Conservation (phyloP, 2,797 vertebrate species). For the Morus bassanus region DNA sequence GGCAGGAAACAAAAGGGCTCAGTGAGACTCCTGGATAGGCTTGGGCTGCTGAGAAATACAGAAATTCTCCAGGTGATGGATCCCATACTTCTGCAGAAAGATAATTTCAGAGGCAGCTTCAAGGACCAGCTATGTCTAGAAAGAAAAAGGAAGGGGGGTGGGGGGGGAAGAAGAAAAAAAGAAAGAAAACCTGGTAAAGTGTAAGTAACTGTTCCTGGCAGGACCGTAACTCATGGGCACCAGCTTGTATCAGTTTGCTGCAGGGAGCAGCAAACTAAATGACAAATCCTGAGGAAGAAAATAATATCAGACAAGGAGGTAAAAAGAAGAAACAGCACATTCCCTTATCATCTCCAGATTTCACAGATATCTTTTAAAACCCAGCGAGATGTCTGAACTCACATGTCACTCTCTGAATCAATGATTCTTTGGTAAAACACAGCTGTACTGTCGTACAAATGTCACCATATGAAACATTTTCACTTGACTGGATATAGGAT, state of each 20-base stretch:
- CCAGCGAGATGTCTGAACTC: neutral
- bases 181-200: neutral
- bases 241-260: neutral
- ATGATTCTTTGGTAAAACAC: neutral
- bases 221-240: neutral
- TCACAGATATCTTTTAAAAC: neutral
- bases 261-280: neutral
- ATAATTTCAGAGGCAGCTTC: neutral
- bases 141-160: neutral
- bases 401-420: neutral
- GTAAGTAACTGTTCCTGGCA: slow-evolving; percentile 18
- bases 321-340: neutral
- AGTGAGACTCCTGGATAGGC: neutral
- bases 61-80: neutral
- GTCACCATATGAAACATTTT: neutral
- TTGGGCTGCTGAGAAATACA: neutral
- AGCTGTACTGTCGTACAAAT: neutral
- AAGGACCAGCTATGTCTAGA: neutral
- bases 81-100: neutral
- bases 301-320: neutral
- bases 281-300: neutral
- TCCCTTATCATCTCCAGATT: neutral
- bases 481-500: neutral
- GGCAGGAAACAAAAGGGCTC: neutral
- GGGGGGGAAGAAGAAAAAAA: neutral